Percentiles rank a stretch among this genome's conserved stretches.
Conservation (phyloP, 2,888 invertebrate genomes). For the Smittia aterrima region DNA sequence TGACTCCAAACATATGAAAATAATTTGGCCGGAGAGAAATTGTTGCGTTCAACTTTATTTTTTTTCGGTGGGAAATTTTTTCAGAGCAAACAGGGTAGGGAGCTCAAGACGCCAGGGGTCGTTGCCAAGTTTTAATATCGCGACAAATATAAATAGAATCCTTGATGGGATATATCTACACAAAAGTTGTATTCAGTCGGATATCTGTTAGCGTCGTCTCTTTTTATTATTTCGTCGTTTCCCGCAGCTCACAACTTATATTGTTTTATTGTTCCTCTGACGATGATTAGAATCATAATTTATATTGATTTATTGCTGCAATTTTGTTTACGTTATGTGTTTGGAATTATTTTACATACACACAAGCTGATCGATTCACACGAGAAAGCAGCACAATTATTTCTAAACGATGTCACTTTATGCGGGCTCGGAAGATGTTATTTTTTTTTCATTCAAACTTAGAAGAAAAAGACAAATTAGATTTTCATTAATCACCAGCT, state of each 20-base stretch:
- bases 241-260: slow-evolving; percentile 19
- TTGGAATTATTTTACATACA: slow-evolving; percentile 3
- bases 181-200: neutral
- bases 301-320: slow-evolving; percentile 35
- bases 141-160: neutral
- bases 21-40: neutral
- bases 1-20: neutral
- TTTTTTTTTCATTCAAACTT: neutral
- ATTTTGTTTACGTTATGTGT: slow-evolving; percentile 18
- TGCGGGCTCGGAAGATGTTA: slow-evolving; percentile 13
- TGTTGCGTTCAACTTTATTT: too few species aligned
- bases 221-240: neutral
- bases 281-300: slow-evolving; percentile 35
- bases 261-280: slow-evolving; percentile 14
- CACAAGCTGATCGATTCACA: slow-evolving; percentile 8
- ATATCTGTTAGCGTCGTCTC: neutral
- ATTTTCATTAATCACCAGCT: slow-evolving; percentile 20
- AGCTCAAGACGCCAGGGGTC: neutral
- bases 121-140: neutral
- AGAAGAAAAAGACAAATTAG: slow-evolving; percentile 25
- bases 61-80: too few species aligned
- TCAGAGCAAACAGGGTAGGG: neutral
- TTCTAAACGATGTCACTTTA: neutral
- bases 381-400: neutral
- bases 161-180: too few species aligned